phyloP scores from a whole-genome alignment of 2,113 vertebrate genomes.

The Ia io region DNA sequence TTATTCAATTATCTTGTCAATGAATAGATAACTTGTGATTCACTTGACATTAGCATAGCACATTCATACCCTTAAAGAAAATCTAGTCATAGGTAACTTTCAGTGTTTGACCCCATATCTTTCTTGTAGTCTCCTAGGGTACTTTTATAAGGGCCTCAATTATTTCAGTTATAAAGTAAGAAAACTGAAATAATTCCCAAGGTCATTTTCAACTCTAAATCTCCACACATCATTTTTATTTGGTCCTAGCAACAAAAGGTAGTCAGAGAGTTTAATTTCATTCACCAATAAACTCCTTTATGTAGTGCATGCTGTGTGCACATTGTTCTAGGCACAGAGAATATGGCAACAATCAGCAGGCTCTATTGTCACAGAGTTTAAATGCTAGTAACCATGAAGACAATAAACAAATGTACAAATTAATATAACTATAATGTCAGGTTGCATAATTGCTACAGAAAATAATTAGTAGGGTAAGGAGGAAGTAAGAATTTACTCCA shows the following conservation, averaged over 20 bases:
- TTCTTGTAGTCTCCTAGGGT: background rate
- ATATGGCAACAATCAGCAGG: background rate
- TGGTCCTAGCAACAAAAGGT: background rate
- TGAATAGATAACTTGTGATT: background rate
- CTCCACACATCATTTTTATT: background rate
- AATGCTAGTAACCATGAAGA: background rate
- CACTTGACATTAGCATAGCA: background rate
- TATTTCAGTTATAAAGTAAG: background rate
- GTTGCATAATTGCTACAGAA: background rate
- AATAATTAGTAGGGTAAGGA: background rate
- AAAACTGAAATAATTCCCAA: background rate
- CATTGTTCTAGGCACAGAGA: background rate
- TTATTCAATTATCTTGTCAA: background rate
- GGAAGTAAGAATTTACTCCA: background rate
- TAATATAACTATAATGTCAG: background rate
- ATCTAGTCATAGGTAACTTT: background rate
- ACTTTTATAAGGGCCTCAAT: background rate
- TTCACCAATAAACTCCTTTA: background rate
- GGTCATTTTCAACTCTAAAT: background rate
- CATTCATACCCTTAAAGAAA: constrained; percentile 20
- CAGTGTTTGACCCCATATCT: background rate
- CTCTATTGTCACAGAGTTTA: background rate
- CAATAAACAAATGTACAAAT: background rate
- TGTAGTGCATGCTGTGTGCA: background rate
- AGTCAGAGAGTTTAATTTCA: background rate